These are phyloP conservation scores for Protophormia terraenovae DNA, from an alignment of 2,888 invertebrate species.

Conservation along the genomic window DNA sequence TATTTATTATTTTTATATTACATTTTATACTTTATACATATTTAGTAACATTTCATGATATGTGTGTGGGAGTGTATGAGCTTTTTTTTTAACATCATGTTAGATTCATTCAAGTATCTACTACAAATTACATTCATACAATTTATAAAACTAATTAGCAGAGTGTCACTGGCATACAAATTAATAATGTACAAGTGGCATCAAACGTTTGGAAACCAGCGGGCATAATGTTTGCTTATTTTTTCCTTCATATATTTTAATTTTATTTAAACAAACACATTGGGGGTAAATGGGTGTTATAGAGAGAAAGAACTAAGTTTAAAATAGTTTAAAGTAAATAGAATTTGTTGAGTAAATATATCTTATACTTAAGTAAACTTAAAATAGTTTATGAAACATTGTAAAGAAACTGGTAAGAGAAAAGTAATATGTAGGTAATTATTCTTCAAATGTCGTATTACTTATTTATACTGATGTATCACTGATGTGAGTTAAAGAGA, in stretches of 20 bases:
- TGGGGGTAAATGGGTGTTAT: not conserved
- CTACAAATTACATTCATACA: constrained; percentile 35
- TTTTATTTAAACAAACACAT: not conserved
- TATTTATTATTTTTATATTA: not conserved
- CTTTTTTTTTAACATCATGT: constrained; percentile 1
- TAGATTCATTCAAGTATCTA: constrained; percentile 1
- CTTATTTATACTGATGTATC: too few relatives aligned
- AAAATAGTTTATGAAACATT: not conserved
- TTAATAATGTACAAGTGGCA: constrained; percentile 31
- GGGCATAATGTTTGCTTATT: not conserved
- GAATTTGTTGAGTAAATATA: too few relatives aligned
- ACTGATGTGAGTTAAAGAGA: too few relatives aligned
- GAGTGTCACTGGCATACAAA: constrained; percentile 56
- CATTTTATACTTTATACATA: not conserved
- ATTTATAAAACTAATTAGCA: constrained; percentile 65
- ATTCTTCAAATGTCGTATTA: too few relatives aligned
- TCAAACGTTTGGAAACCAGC: constrained; percentile 5
- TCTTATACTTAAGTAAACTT: too few relatives aligned
- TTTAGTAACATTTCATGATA: not conserved
- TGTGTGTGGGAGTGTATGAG: constrained; percentile 24
- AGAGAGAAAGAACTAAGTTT: not conserved
- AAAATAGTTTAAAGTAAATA: too few relatives aligned
- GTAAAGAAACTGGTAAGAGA: too few relatives aligned
- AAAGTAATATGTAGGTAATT: too few relatives aligned
- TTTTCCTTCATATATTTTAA: not conserved